Evolutionary conservation across 2,888 invertebrate species (phyloP).

Genomic region (Acanthacorydalis orientalis): DNA sequence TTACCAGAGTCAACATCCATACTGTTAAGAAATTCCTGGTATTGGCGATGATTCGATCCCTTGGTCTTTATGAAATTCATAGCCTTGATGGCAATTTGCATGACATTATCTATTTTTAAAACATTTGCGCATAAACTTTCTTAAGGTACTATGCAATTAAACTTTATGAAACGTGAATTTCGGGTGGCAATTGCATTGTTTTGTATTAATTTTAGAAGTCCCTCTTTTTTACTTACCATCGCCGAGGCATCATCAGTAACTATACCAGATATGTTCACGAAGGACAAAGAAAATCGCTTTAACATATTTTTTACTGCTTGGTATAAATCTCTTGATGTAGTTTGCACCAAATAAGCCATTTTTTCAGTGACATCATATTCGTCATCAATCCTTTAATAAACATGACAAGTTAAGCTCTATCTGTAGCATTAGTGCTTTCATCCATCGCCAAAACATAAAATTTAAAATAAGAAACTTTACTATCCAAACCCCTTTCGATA

Average conservation of each 20-base stretch:
- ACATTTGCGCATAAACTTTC: conserved; percentile 2
- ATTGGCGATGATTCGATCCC: no score
- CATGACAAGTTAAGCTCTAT: background rate
- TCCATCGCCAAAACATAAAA: background rate
- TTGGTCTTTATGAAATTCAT: background rate
- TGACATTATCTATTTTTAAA: background rate
- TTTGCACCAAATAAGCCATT: conserved; percentile 5
- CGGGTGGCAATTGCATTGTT: background rate
- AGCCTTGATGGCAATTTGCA: background rate
- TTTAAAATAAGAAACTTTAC: background rate
- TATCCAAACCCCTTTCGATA: background rate
- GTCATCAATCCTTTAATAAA: conserved; percentile 8
- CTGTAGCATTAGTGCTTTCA: background rate
- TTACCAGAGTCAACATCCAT: no score
- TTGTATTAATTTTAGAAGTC: background rate
- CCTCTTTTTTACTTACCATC: conserved; percentile 1
- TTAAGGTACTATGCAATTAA: conserved; percentile 4
- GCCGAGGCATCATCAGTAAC: conserved; percentile 6
- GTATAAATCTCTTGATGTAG: background rate
- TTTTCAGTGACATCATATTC: conserved; percentile 10
- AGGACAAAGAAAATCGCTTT: conserved; percentile 2
- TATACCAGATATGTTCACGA: background rate
- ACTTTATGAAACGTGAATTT: conserved; percentile 4
- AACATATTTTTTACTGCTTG: background rate
- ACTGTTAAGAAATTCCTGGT: background rate